phyloP scores from a whole-genome alignment of 2,888 invertebrate genomes.

The Volucella inflata region DNA sequence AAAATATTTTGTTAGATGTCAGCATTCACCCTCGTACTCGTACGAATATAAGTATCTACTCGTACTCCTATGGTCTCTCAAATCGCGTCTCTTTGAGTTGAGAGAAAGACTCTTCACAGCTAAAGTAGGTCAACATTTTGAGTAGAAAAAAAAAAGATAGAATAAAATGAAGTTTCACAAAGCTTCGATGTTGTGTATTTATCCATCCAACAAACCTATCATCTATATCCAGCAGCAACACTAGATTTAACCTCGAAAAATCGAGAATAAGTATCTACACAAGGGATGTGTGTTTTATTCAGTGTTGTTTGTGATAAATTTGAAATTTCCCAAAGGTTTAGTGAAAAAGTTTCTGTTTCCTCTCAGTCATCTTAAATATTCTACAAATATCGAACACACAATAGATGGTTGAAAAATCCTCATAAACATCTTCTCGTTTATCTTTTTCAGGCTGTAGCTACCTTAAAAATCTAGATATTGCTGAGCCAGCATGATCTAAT shows the following conservation, averaged over 20 bases:
- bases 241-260: slow-evolving; percentile 55
- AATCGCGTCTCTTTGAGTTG: background rate
- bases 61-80: background rate
- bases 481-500: no score
- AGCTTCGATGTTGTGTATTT: slow-evolving; percentile 40
- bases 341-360: no score
- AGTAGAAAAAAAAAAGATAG: background rate
- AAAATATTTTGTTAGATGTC: slow-evolving; percentile 52
- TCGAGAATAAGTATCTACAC: background rate
- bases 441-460: no score
- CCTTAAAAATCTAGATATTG: no score
- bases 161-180: background rate
- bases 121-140: slow-evolving; percentile 63
- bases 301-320: no score
- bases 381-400: no score
- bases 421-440: no score
- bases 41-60: background rate
- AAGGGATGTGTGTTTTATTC: no score
- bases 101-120: background rate
- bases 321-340: no score
- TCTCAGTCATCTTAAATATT: no score
- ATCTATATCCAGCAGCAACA: slow-evolving; percentile 5
- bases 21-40: background rate
- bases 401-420: no score
- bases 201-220: slow-evolving; percentile 16